Percentiles rank a stretch among this genome's conserved stretches.
phyloP scores from a whole-genome alignment of 2,797 vertebrate species.

The Echiichthys vipera region DNA sequence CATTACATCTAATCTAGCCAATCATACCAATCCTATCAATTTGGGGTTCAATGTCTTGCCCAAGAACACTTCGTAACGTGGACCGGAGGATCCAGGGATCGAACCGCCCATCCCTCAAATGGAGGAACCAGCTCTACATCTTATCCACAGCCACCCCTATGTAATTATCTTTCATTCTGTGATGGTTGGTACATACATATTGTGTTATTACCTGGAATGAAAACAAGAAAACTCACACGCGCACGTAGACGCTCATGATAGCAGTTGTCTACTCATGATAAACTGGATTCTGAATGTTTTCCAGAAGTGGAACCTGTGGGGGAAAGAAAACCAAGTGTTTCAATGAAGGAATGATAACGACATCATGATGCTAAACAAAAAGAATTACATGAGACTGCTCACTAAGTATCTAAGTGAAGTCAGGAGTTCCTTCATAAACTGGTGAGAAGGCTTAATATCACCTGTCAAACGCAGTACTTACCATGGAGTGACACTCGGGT shows the following conservation, averaged over 20 bases:
- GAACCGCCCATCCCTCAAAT: too few species aligned
- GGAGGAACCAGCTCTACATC: too few species aligned
- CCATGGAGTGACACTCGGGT: slow-evolving; percentile 92
- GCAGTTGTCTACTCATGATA: slow-evolving; percentile 88
- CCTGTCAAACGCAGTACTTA: slow-evolving; percentile 60
- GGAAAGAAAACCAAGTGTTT: not conserved
- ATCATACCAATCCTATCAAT: too few species aligned
- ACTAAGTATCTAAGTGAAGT: too few species aligned
- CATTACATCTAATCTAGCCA: too few species aligned
- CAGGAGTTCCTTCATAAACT: too few species aligned
- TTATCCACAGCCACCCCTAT: too few species aligned
- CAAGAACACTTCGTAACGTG: too few species aligned
- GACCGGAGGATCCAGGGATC: too few species aligned
- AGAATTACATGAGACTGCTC: not conserved
- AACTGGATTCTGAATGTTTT: slow-evolving; percentile 87
- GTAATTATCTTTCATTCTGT: not conserved
- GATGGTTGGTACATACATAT: too few species aligned
- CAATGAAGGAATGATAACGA: not conserved
- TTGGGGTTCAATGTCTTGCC: too few species aligned
- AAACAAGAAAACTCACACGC: slow-evolving; percentile 86
- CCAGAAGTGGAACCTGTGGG: slow-evolving; percentile 88
- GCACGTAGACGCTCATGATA: slow-evolving; percentile 85
- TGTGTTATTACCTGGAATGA: not conserved
- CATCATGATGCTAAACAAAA: not conserved
- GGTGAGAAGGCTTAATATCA: too few species aligned